Evolutionary conservation across 2,888 invertebrate species (phyloP), one percentile per base, ranked within the genome.

Genomic region (Hoplodrina blanda): DNA sequence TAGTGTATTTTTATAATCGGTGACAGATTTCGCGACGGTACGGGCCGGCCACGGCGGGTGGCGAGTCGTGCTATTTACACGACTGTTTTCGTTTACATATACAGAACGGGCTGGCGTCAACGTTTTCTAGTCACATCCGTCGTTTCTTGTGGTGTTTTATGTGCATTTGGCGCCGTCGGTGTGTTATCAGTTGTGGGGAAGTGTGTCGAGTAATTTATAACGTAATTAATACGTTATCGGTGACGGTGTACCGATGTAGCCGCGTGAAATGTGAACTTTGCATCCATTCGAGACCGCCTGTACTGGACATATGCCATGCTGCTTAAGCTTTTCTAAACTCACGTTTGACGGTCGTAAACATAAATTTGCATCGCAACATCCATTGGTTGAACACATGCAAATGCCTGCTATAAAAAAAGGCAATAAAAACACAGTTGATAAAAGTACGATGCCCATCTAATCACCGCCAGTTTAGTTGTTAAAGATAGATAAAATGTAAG

Each of bases 211-310:
- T 93, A 93, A 94, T 94, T 92, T 94, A 95, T 92, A 93, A 92
- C 89, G 94, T 95, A 95, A 95, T 95, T 94, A 94, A 93, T 92
- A 89, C 87, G 88, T 92, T 95, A 95, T 95, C 95, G 92, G 85
- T 84, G 87, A 86, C 90, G 89, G 89, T 90, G 86, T 71, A 73
- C 69, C 80, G 30, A 70, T 89, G 88, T 85, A 82, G 85, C 62
- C 68, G 79, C 85, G 82, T 88, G 88, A 87, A 85, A 84, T 81
- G 83, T 92, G 93, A 93, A 94, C 93, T 92, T 92, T 92, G 93
- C 90, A 88, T 89, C 87, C 87, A 86, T 84, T 87, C 85, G 80
- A 81, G 81, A 83, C 82, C 76, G 82, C 56, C 64, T 46, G 41
- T 53, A 70, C 68, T 75, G 67, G 73, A 80, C 84, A 81, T 79